Evolutionary conservation across 2,113 vertebrate species (phyloP).

Genomic region (Gila orcuttii): DNA sequence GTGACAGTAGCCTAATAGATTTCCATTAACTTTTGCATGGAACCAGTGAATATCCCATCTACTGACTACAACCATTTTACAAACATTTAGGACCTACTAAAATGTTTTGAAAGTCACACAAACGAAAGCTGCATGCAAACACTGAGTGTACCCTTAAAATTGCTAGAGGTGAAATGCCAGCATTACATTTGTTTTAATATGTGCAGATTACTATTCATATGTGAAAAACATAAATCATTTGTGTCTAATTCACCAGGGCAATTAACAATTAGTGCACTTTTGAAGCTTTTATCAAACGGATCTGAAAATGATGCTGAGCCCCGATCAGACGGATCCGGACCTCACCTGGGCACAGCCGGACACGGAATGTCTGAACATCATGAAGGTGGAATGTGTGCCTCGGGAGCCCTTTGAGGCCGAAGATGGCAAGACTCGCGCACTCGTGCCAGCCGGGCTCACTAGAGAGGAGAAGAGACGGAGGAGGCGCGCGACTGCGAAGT

Average conservation of each 20-base stretch:
- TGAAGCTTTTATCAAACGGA: constrained; percentile 17
- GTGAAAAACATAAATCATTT: neutral
- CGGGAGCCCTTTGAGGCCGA: constrained; percentile 81
- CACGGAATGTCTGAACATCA: constrained; percentile 87
- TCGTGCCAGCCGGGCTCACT: constrained; percentile 82
- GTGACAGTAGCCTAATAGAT: constrained; percentile 65
- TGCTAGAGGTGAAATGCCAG: too few relatives aligned
- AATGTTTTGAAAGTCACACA: neutral
- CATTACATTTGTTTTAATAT: neutral
- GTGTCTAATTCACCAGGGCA: constrained; percentile 35
- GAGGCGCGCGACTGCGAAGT: constrained; percentile 75
- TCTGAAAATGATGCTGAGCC: constrained; percentile 91
- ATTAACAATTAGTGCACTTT: neutral
- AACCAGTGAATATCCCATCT: constrained; percentile 2
- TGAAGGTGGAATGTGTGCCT: constrained; percentile 77
- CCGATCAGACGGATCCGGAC: constrained; percentile 87
- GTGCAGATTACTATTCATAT: neutral
- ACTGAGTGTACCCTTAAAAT: too few relatives aligned
- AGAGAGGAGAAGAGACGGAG: constrained; percentile 89
- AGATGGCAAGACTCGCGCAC: constrained; percentile 67
- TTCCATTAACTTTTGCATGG: constrained; percentile 47
- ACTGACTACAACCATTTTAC: neutral
- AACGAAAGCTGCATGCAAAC: neutral
- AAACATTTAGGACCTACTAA: neutral
- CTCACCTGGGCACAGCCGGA: constrained; percentile 80